Evolutionary conservation across 1,140 invertebrate species (phyloP).

Genomic region (Micrasema longulum): DNA sequence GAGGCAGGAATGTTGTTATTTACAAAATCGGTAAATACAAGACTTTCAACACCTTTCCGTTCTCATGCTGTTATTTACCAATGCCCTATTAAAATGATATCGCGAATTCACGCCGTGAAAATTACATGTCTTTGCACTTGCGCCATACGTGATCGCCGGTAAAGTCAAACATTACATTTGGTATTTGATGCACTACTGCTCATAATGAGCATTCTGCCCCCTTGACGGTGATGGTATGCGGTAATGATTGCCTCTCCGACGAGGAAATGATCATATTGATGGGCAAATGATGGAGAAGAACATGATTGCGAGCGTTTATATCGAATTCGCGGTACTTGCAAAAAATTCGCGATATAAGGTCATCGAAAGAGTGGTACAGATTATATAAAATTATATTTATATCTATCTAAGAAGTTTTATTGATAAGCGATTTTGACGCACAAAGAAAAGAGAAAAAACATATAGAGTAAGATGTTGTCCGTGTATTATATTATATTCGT

Average conservation of each 20-base stretch:
- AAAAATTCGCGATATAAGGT: background rate
- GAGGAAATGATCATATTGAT: slow-evolving; percentile 17
- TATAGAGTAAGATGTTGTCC: no score
- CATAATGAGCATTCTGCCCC: slow-evolving; percentile 14
- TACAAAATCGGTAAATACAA: background rate
- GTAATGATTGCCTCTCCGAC: slow-evolving; percentile 12
- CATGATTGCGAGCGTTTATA: slow-evolving; percentile 18
- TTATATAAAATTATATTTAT: background rate
- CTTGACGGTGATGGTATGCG: background rate
- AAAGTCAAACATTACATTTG: slow-evolving; percentile 38
- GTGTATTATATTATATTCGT: no score
- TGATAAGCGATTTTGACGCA: background rate
- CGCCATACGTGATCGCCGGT: slow-evolving; percentile 19
- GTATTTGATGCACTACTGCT: slow-evolving; percentile 40
- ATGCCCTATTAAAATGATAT: slow-evolving; percentile 40
- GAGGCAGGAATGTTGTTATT: background rate
- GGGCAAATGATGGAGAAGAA: slow-evolving; percentile 13
- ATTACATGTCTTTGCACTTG: slow-evolving; percentile 18
- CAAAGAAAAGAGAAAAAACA: background rate
- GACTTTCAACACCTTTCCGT: slow-evolving; percentile 1
- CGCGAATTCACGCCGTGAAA: slow-evolving; percentile 31
- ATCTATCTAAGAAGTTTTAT: background rate
- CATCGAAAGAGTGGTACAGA: background rate
- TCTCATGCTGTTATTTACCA: background rate
- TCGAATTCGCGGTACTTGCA: background rate